Conservation (phyloP, 2,797 vertebrate species). For the Ptychadena robeensis region DNA sequence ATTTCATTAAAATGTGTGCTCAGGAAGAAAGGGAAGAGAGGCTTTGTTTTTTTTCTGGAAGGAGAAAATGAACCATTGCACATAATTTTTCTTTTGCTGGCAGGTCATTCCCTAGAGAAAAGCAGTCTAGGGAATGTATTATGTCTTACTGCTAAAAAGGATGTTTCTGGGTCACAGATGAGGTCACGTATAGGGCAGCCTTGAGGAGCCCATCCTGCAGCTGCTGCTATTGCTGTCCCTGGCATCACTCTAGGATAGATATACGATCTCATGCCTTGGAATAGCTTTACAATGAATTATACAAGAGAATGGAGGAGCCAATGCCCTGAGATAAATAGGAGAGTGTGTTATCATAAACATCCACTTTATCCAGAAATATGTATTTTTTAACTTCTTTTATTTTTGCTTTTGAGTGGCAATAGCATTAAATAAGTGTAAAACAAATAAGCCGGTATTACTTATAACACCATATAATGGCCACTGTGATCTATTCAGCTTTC, state of each 20-base stretch:
- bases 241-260: constrained; percentile 37
- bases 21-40: background rate
- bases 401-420: background rate
- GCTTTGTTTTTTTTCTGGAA: constrained; percentile 1
- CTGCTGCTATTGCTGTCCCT: constrained; percentile 48
- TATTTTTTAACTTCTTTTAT: constrained; percentile 6
- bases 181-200: constrained; percentile 58
- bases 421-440: background rate
- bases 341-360: constrained; percentile 11
- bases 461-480: constrained; percentile 14
- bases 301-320: constrained; percentile 30
- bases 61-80: constrained; percentile 36
- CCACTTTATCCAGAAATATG: constrained; percentile 15
- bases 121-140: constrained; percentile 49
- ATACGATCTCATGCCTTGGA: constrained; percentile 45
- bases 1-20: background rate
- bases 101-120: constrained; percentile 40
- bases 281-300: constrained; percentile 52
- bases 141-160: constrained; percentile 54
- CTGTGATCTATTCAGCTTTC: constrained; percentile 31
- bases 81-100: constrained; percentile 46
- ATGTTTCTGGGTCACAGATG: constrained; percentile 59
- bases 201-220: constrained; percentile 43
- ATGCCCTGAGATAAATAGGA: constrained; percentile 23
- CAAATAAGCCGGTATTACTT: constrained; percentile 12